Evolutionary conservation across 2,888 invertebrate species (phyloP).

Genomic region (Zhuqinia jingwanae): DNA sequence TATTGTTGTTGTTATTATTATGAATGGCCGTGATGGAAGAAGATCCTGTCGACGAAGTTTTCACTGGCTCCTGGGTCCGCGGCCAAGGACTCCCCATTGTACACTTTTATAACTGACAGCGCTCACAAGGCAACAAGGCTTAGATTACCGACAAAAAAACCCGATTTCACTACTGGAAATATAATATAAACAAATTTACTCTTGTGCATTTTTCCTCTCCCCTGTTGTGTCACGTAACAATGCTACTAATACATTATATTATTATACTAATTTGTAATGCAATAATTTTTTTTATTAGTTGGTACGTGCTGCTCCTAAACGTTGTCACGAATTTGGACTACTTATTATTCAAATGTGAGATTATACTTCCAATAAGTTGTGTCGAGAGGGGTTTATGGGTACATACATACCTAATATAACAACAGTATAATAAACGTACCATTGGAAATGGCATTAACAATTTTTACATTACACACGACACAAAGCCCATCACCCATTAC

Average conservation of each 20-base stretch:
- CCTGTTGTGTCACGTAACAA: background rate
- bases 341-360: slow-evolving; percentile 39
- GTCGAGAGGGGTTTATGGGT: too few species aligned
- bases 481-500: background rate
- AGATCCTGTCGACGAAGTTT: slow-evolving; percentile 30
- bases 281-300: slow-evolving; percentile 15
- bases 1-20: slow-evolving; percentile 56
- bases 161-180: slow-evolving; percentile 20
- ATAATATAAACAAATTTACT: slow-evolving; percentile 21
- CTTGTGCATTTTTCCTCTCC: slow-evolving; percentile 15
- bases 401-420: background rate
- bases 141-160: slow-evolving; percentile 15
- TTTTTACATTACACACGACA: slow-evolving; percentile 1
- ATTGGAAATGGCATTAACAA: background rate
- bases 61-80: slow-evolving; percentile 60
- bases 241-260: background rate
- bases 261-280: background rate
- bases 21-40: slow-evolving; percentile 23
- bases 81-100: slow-evolving; percentile 72
- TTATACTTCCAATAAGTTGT: slow-evolving; percentile 21
- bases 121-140: background rate
- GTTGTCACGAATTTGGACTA: slow-evolving; percentile 40
- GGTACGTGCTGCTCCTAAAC: slow-evolving; percentile 20
- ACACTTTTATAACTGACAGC: background rate
- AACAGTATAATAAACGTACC: background rate